phyloP scores from a whole-genome alignment of 2,113 vertebrate species.

The Nanorana parkeri region DNA sequence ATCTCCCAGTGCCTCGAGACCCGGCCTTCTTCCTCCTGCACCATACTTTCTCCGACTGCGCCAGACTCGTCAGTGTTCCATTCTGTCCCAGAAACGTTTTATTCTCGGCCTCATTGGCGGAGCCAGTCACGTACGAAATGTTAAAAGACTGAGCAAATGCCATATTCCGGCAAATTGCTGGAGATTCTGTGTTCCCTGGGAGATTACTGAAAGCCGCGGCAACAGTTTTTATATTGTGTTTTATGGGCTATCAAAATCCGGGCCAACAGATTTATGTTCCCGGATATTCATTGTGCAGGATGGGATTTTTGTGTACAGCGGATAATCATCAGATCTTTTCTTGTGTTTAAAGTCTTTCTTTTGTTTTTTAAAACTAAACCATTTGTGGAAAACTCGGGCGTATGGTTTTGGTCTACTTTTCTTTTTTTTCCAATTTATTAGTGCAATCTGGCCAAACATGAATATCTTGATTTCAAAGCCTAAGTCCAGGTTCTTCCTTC shows the following conservation, averaged over 20 bases:
- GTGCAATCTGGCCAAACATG: too few species aligned
- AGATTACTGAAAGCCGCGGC: not conserved
- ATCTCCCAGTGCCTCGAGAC: too few species aligned
- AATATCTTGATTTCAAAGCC: too few species aligned
- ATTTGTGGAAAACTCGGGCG: too few species aligned
- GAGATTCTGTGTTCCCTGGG: not conserved
- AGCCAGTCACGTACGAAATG: not conserved
- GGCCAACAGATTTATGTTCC: constrained; percentile 11
- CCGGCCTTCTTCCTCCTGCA: not conserved
- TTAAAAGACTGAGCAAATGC: constrained; percentile 28
- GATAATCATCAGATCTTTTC: not conserved
- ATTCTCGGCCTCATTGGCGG: not conserved
- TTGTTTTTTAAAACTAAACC: too few species aligned
- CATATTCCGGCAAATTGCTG: constrained; percentile 17
- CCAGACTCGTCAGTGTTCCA: not conserved
- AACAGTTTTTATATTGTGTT: not conserved
- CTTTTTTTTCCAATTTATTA: too few species aligned
- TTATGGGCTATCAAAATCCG: not conserved
- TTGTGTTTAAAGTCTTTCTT: too few species aligned
- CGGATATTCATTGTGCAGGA: not conserved
- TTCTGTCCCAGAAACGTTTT: not conserved
- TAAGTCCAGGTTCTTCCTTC: too few species aligned
- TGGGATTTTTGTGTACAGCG: not conserved
- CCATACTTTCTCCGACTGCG: not conserved
- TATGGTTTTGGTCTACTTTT: too few species aligned